Percentiles rank a stretch among this genome's conserved stretches.
Evolutionary conservation across 2,113 vertebrate genomes (phyloP).

Genomic region (Malurus alboscapulatus): DNA sequence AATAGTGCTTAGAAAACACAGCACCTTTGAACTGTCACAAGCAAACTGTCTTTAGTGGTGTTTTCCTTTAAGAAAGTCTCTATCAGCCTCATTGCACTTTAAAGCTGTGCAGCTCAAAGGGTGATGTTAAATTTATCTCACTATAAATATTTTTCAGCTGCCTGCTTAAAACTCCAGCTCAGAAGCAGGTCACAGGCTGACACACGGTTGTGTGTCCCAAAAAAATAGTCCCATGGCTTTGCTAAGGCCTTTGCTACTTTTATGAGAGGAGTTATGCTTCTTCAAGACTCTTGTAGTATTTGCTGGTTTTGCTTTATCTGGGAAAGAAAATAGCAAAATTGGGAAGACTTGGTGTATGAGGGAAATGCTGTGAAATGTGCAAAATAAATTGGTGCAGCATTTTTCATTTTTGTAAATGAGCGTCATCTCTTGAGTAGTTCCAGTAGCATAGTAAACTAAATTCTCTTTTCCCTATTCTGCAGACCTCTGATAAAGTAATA

Average conservation of each 20-base stretch:
- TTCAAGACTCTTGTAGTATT: not conserved
- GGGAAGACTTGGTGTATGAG: not conserved
- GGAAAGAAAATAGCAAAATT: not conserved
- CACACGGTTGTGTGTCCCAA: not conserved
- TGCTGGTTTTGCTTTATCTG: not conserved
- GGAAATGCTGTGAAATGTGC: not conserved
- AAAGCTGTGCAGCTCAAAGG: slow-evolving; percentile 24
- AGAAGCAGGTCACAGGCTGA: not conserved
- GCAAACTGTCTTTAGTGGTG: not conserved
- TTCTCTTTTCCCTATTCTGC: not conserved
- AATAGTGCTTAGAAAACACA: not conserved
- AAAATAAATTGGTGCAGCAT: not conserved
- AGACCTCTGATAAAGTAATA: not conserved
- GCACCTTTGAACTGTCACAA: not conserved
- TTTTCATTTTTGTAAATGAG: not conserved
- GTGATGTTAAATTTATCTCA: slow-evolving; percentile 55
- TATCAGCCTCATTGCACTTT: not conserved
- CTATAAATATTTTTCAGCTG: slow-evolving; percentile 50
- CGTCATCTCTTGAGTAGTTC: not conserved
- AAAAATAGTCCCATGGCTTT: not conserved
- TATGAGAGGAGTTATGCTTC: not conserved
- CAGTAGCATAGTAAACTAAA: not conserved
- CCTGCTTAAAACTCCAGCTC: not conserved
- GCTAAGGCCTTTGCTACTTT: not conserved
- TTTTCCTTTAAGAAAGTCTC: not conserved